phyloP scores from a whole-genome alignment of 2,113 vertebrate species.

The human region DNA sequence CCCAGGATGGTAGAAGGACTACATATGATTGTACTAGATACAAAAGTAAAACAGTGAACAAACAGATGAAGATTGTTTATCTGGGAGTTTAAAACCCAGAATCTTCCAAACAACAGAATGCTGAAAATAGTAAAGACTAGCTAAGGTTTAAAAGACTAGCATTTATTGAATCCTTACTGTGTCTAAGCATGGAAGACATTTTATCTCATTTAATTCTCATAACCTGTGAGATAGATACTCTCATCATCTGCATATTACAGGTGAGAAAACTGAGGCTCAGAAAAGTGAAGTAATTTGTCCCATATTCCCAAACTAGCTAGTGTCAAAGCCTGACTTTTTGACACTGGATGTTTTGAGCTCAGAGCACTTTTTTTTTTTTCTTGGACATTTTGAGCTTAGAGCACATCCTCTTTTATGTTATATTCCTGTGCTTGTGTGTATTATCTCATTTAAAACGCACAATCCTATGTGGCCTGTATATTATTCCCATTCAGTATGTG shows the following conservation, averaged over 20 bases:
- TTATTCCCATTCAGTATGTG: background rate
- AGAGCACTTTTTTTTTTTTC: too few relatives aligned
- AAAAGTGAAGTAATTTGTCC: background rate
- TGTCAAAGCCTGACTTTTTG: background rate
- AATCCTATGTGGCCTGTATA: background rate
- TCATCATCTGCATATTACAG: background rate
- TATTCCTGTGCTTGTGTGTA: background rate
- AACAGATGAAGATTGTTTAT: background rate
- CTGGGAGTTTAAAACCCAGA: conserved; percentile 28
- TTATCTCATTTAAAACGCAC: background rate
- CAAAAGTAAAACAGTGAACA: background rate
- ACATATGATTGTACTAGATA: background rate
- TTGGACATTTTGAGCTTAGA: background rate
- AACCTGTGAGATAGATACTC: background rate
- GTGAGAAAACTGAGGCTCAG: background rate
- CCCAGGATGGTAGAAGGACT: background rate
- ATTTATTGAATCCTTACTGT: background rate
- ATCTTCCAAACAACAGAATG: background rate
- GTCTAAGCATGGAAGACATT: background rate
- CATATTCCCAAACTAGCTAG: background rate
- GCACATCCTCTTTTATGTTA: background rate
- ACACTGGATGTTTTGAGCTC: background rate
- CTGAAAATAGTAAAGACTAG: background rate
- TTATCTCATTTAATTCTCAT: conserved; percentile 42
- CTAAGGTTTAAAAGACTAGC: conserved; percentile 26